A percentile compares a stretch with the other conserved stretches of the same genome.
These are phyloP conservation scores for Sturnus vulgaris DNA, from an alignment of 2,113 vertebrate species.

Conservation along the genomic window DNA sequence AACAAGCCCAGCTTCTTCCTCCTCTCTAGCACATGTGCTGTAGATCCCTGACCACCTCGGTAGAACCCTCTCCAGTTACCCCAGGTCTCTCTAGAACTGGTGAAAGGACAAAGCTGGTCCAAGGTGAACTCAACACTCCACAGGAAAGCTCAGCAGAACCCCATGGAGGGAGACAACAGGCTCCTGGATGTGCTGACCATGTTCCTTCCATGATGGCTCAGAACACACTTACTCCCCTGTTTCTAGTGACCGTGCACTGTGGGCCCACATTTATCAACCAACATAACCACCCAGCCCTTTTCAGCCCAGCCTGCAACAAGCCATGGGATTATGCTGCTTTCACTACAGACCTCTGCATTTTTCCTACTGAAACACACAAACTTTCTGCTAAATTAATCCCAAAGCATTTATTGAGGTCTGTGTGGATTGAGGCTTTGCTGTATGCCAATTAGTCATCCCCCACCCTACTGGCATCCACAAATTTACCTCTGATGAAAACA, in stretches of 20 bases:
- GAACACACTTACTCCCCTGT: background rate
- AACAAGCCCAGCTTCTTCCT: background rate
- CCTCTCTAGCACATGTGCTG: background rate
- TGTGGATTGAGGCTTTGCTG: background rate
- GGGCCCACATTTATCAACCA: background rate
- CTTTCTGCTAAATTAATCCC: background rate
- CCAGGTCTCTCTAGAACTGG: background rate
- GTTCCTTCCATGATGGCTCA: background rate
- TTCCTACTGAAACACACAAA: background rate
- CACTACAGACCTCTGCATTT: background rate
- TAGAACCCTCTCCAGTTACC: background rate
- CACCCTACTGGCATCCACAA: background rate
- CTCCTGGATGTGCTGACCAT: background rate
- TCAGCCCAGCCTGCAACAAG: background rate
- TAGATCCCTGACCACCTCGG: background rate
- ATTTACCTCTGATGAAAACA: background rate
- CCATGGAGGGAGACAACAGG: fast-evolving
- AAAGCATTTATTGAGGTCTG: background rate
- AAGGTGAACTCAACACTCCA: background rate
- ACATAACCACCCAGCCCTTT: background rate
- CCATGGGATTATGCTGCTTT: background rate
- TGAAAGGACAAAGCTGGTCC: background rate
- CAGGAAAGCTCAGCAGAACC: background rate
- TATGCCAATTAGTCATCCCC: background rate
- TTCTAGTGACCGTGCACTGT: background rate